Conservation (phyloP, 2,797 vertebrate genomes). For the Poeciliopsis gracilis region DNA sequence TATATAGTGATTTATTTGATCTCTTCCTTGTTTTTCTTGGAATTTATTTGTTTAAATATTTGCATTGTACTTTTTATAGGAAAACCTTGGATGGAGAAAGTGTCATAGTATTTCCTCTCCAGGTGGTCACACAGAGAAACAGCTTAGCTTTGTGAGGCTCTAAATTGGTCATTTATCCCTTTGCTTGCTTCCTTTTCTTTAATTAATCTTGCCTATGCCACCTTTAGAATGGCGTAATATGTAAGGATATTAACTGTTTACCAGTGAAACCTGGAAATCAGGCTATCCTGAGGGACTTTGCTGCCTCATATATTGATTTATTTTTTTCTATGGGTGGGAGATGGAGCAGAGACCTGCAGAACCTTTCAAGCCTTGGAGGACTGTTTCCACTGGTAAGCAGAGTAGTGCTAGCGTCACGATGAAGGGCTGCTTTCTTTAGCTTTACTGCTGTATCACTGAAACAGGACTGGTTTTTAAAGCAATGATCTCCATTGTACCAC, state of each 20-base stretch:
- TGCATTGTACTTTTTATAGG: no score
- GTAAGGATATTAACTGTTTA: background rate
- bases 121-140: no score
- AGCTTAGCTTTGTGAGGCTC: no score
- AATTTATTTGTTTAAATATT: no score
- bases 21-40: no score
- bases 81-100: no score
- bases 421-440: background rate
- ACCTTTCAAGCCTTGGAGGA: background rate
- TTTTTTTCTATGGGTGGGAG: background rate
- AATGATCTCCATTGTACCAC: background rate
- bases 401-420: background rate
- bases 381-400: background rate
- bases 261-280: no score
- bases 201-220: background rate
- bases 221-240: background rate
- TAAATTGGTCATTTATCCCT: background rate
- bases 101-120: no score
- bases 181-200: background rate
- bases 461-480: background rate
- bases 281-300: no score
- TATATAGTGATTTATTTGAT: no score
- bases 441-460: background rate
- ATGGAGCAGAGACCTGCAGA: background rate
- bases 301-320: no score